Evolutionary conservation across 2,797 vertebrate species (phyloP).

Genomic region (Atherinosoma microstoma): DNA sequence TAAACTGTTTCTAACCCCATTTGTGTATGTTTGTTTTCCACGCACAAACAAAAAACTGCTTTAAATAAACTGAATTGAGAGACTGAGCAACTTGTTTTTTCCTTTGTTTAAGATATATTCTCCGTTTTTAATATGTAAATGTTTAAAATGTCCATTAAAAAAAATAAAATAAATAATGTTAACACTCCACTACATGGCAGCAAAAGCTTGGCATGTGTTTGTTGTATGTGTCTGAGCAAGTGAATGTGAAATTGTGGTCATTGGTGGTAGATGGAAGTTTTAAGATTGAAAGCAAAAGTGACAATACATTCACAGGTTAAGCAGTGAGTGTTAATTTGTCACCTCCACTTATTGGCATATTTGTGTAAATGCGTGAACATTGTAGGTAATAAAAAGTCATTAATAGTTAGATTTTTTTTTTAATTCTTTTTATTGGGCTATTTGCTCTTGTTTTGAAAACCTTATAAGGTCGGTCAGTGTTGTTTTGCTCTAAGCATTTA

Average conservation of each 20-base stretch:
- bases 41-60: no score
- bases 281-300: constrained; percentile 23
- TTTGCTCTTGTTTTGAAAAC: constrained; percentile 17
- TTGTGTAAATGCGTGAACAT: constrained; percentile 5
- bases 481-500: constrained; percentile 22
- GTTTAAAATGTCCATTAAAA: no score
- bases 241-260: constrained; percentile 23
- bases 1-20: not conserved
- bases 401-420: constrained; percentile 1
- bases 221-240: constrained; percentile 18
- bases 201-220: constrained; percentile 30
- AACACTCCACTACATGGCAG: constrained; percentile 5
- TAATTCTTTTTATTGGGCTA: not conserved
- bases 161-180: no score
- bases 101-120: no score
- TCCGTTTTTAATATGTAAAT: no score
- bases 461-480: not conserved
- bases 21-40: not conserved
- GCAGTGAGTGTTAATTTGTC: not conserved
- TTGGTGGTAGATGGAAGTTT: constrained; percentile 12
- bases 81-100: no score
- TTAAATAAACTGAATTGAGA: no score
- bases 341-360: constrained; percentile 1
- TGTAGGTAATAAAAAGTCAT: constrained; percentile 1
- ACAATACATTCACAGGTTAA: constrained; percentile 24